Evolutionary conservation across 2,113 vertebrate species (phyloP).

Genomic region (Onychorhynchus coronatus): DNA sequence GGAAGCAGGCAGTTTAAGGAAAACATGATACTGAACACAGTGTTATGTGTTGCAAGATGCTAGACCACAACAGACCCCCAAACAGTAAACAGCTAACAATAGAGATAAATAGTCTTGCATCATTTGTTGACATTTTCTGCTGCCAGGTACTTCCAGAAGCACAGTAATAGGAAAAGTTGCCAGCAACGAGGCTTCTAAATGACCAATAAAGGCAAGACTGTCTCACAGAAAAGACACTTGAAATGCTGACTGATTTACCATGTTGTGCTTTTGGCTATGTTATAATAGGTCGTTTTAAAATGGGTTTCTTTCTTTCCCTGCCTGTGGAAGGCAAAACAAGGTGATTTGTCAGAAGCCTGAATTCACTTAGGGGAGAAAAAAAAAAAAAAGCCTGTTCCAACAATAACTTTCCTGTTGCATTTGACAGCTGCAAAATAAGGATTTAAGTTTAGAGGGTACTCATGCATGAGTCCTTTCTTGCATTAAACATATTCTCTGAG

Average conservation of each 20-base stretch:
- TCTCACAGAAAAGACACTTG: slow-evolving; percentile 14
- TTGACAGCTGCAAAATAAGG: neutral
- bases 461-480: neutral
- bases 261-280: slow-evolving; percentile 7
- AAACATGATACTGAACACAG: neutral
- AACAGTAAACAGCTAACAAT: neutral
- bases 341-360: neutral
- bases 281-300: neutral
- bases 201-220: neutral
- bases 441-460: neutral
- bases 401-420: neutral
- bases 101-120: neutral
- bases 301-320: neutral
- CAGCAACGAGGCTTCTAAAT: neutral
- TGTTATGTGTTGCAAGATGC: neutral
- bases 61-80: neutral
- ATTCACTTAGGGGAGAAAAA: neutral
- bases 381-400: neutral
- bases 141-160: slow-evolving; percentile 25
- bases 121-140: neutral
- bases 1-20: neutral
- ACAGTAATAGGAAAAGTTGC: slow-evolving; percentile 9
- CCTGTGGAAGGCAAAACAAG: neutral
- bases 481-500: neutral
- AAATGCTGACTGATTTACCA: slow-evolving; percentile 8